These are phyloP conservation scores for Marcusenius ussheri DNA, from an alignment of 2,113 vertebrate genomes.

Conservation along the genomic window DNA sequence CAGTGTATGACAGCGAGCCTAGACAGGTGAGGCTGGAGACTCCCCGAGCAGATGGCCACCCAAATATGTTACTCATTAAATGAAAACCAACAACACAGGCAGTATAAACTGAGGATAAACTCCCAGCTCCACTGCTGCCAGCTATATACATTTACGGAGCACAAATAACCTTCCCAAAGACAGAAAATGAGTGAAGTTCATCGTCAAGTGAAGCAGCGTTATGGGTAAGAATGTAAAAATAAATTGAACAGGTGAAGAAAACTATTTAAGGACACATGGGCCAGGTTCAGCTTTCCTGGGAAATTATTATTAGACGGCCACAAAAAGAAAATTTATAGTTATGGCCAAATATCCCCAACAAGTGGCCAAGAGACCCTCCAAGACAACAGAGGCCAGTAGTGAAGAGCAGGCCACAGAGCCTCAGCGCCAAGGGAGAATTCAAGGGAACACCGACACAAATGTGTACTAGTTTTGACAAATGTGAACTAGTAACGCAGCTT, in stretches of 20 bases:
- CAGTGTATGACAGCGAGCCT: background rate
- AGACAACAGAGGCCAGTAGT: background rate
- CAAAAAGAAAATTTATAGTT: background rate
- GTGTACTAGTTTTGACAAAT: background rate
- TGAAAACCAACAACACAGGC: background rate
- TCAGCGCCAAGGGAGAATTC: background rate
- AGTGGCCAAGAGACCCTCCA: background rate
- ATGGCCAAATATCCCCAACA: background rate
- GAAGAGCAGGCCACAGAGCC: background rate
- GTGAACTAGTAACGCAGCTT: background rate
- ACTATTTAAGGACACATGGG: background rate
- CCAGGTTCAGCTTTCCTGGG: background rate
- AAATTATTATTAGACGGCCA: background rate
- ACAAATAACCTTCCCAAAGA: background rate
- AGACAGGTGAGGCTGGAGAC: background rate
- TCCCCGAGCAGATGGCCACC: background rate
- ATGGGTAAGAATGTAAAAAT: background rate
- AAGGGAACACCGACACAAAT: background rate
- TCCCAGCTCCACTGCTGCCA: background rate
- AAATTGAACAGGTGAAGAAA: background rate
- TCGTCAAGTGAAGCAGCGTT: background rate
- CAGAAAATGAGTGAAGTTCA: background rate
- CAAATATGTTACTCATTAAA: slow-evolving; percentile 11
- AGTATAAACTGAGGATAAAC: slow-evolving; percentile 5
- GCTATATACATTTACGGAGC: background rate